Percentiles rank a stretch among this genome's conserved stretches.
Evolutionary conservation across 2,113 vertebrate species (phyloP).

Genomic region (Cheilinus undulatus): DNA sequence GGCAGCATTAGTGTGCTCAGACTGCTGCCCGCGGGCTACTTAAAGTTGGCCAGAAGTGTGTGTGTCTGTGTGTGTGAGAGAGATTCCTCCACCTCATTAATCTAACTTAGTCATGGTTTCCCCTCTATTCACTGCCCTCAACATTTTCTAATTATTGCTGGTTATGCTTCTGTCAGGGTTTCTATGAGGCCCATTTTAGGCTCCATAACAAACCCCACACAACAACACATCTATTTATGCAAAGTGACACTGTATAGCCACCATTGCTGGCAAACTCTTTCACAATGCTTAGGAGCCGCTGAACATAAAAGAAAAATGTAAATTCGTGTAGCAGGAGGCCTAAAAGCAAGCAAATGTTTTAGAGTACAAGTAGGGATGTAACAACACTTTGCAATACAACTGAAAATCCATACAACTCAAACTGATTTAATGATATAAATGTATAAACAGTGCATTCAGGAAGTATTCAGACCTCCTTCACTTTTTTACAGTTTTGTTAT

Average conservation of each 20-base stretch:
- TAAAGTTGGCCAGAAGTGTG: constrained; percentile 45
- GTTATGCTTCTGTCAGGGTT: constrained; percentile 47
- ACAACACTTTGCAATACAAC: too few relatives aligned
- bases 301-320: constrained; percentile 32
- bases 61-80: not conserved
- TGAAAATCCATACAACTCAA: too few relatives aligned
- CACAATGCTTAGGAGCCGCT: constrained; percentile 37
- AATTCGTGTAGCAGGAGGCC: constrained; percentile 40
- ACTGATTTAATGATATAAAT: too few relatives aligned
- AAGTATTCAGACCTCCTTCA: too few relatives aligned
- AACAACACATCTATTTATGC: constrained; percentile 29
- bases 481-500: too few relatives aligned
- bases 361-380: too few relatives aligned
- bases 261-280: constrained; percentile 6
- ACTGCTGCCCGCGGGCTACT: constrained; percentile 32
- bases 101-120: constrained; percentile 64
- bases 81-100: constrained; percentile 63
- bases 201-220: constrained; percentile 1
- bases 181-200: constrained; percentile 36
- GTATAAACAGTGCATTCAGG: too few relatives aligned
- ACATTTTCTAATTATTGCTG: constrained; percentile 48
- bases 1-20: constrained; percentile 29
- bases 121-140: constrained; percentile 40
- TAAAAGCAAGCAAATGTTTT: too few relatives aligned
- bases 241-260: constrained; percentile 10